Percentiles rank a stretch among this genome's conserved stretches.
These are phyloP conservation scores for Procambarus virginalis DNA, from an alignment of 1,140 invertebrate genomes.

Conservation along the genomic window DNA sequence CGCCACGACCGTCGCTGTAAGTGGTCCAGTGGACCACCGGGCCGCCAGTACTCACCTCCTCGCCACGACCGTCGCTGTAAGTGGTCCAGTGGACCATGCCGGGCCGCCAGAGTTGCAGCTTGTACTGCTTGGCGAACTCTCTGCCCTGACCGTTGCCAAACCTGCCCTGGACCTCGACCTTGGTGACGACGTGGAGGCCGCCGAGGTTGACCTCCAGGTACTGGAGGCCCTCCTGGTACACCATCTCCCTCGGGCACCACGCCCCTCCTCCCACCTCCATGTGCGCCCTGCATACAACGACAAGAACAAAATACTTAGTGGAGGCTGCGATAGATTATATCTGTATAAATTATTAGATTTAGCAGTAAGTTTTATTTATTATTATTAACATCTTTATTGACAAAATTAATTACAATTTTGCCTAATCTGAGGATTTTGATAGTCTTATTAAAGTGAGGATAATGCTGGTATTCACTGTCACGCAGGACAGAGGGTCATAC, in stretches of 20 bases:
- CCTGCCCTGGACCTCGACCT: constrained; percentile 91
- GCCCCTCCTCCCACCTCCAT: constrained; percentile 91
- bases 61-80: constrained; percentile 23
- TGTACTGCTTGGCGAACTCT: constrained; percentile 31
- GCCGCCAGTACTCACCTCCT: constrained; percentile 6
- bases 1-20: constrained; percentile 28
- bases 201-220: constrained; percentile 41
- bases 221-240: constrained; percentile 71
- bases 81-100: constrained; percentile 70
- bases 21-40: constrained; percentile 3
- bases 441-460: too few relatives aligned
- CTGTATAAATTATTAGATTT: too few relatives aligned
- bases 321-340: too few relatives aligned
- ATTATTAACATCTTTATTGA: too few relatives aligned
- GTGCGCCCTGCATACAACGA: constrained; percentile 81
- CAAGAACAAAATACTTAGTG: too few relatives aligned
- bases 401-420: too few relatives aligned
- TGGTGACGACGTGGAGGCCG: constrained; percentile 71
- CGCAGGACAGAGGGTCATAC: too few relatives aligned
- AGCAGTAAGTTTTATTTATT: too few relatives aligned
- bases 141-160: constrained; percentile 85
- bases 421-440: too few relatives aligned
- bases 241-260: constrained; percentile 91
- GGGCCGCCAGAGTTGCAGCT: constrained; percentile 87
- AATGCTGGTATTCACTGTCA: too few relatives aligned